Base-by-base conservation (phyloP, 2,113 vertebrate genomes). In the Butorides virescens region DNA sequence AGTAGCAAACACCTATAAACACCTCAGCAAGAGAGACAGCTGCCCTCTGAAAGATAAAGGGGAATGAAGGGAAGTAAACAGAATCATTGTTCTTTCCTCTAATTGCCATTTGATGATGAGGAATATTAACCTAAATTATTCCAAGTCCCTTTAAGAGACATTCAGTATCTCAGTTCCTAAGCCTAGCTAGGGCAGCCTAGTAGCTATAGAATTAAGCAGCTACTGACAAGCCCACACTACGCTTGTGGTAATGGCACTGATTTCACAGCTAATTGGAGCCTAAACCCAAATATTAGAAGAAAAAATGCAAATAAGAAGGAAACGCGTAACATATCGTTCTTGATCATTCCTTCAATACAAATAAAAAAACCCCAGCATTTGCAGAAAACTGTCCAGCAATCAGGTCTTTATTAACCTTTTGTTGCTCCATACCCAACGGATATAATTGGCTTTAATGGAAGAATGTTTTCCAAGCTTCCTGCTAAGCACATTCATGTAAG, bases 111-210 rank as follows among this genome's bases (percentile, higher is more conserved):
- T 93, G 75, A 92, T 94, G 92, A 96, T 62, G 93, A 97, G 82
- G 52, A 92, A 96, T 97, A 95, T 97, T 97, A 97, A 96, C 89
- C 87, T 86, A 81, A 97, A 96, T 93, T 95, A 95, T 91, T 77
- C 47, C 72, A 93, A 85, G 92, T 88, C 92, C 82, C 73, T 83
- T 90, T 77, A 94, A 88, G 95, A 97, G 94, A 80, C 86, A 93
- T 95, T 96, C n/a, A 88, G 91, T 63, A 91, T 96, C 76, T 95
- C 92, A 87, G 86, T 97, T 90, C 74, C 88, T 79, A 92, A 84
- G 74, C 34, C 83, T 78, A 53, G 77, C 71, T 74, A 90, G 96
- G 94, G 83, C 90, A 95, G 63, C 53, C 36, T 18, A 81, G 71
- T 29, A 80, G 80, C 86, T 76, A 46, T 2, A 86, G 91, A 92